Conservation (phyloP, 2,113 vertebrate genomes). For the Amia ocellicauda region DNA sequence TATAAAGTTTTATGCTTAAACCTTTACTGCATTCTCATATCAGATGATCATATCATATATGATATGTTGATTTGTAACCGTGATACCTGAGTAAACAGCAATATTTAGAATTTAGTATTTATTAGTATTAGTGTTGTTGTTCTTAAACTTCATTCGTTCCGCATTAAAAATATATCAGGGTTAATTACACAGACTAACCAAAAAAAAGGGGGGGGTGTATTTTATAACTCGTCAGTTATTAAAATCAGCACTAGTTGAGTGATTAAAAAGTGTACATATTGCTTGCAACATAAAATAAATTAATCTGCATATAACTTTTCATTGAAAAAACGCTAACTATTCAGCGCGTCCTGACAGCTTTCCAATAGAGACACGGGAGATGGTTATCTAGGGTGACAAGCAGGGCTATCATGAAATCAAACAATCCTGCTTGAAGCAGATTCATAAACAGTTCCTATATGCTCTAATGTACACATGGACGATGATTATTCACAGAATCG, state of each 20-base stretch:
- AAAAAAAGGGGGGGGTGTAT: too few relatives aligned
- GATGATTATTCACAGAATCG: not conserved
- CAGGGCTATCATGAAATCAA: conserved; percentile 51
- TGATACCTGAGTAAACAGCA: conserved; percentile 69
- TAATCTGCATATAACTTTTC: conserved; percentile 37
- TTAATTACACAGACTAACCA: too few relatives aligned
- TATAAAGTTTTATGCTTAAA: conserved; percentile 26
- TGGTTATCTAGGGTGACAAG: conserved; percentile 50
- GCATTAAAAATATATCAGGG: too few relatives aligned
- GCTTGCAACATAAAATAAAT: conserved; percentile 9
- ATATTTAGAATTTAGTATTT: conserved; percentile 34
- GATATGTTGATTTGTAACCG: conserved; percentile 70
- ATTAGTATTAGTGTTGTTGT: too few relatives aligned
- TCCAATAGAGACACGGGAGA: conserved; percentile 54
- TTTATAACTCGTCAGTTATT: too few relatives aligned
- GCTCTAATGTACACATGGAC: conserved; percentile 32
- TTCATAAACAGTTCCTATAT: conserved; percentile 25
- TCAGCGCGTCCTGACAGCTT: conserved; percentile 49
- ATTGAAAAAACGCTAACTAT: conserved; percentile 27
- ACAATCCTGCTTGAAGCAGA: conserved; percentile 45
- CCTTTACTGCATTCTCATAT: conserved; percentile 33
- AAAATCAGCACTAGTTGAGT: too few relatives aligned
- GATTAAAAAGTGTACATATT: too few relatives aligned
- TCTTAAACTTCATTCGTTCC: too few relatives aligned
- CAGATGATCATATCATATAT: conserved; percentile 66